Conservation (phyloP, 2,113 vertebrate genomes). For the Thalassarche chlororhynchos region DNA sequence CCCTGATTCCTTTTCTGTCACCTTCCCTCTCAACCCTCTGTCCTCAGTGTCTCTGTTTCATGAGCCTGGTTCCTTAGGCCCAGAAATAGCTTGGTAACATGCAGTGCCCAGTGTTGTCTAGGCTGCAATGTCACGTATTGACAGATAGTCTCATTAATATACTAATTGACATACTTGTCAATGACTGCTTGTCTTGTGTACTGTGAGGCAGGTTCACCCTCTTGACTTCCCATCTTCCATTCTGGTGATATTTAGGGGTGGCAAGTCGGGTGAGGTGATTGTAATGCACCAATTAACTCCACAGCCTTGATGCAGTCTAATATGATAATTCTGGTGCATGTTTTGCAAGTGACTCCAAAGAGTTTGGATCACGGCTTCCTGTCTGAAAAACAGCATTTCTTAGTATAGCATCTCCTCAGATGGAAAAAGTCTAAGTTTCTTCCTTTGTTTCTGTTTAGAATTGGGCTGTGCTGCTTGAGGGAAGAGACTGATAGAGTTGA, state of each 20-base stretch:
- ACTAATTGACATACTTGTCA: no score
- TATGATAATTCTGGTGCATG: neutral
- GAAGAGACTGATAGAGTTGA: neutral
- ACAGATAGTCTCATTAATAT: neutral
- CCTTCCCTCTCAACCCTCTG: neutral
- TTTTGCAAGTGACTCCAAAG: neutral
- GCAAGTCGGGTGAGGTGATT: neutral
- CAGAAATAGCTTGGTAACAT: neutral
- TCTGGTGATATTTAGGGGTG: neutral
- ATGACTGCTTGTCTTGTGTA: neutral
- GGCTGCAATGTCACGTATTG: neutral
- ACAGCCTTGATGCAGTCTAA: neutral
- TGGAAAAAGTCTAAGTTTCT: neutral
- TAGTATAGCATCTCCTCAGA: neutral
- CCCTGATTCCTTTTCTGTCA: neutral
- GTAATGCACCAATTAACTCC: neutral
- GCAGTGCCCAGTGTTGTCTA: neutral
- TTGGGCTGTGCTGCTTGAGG: neutral
- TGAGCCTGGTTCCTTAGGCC: neutral
- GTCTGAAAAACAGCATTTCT: neutral
- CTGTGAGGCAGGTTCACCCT: neutral
- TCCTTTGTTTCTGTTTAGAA: neutral
- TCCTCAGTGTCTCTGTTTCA: neutral
- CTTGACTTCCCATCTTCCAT: neutral
- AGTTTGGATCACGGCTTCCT: neutral